Conservation (phyloP, 1,140 invertebrate genomes). For the Drosophila cardini region DNA sequence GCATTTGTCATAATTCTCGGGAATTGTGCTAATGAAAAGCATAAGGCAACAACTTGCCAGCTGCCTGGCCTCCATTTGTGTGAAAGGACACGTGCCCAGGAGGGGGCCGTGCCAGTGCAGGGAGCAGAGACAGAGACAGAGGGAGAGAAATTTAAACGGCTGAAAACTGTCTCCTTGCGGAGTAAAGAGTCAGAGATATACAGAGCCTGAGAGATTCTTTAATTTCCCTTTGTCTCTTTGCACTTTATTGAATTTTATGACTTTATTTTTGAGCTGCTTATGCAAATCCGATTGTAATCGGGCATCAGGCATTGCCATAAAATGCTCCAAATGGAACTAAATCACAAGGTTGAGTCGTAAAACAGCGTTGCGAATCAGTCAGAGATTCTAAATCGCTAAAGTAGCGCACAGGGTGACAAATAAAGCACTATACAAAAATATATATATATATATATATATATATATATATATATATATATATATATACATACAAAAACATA, state of each 20-base stretch:
- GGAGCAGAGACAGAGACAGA: not conserved
- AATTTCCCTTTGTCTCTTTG: slow-evolving; percentile 73
- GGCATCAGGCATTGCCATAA: slow-evolving; percentile 51
- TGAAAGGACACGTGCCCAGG: slow-evolving; percentile 6
- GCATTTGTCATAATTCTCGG: slow-evolving; percentile 58
- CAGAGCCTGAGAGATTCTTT: slow-evolving; percentile 36
- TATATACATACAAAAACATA: too few species aligned
- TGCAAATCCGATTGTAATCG: slow-evolving; percentile 73
- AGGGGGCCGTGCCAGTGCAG: not conserved
- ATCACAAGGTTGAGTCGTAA: slow-evolving; percentile 11
- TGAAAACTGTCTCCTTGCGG: slow-evolving; percentile 7
- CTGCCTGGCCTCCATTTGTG: slow-evolving; percentile 15
- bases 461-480: too few species aligned
- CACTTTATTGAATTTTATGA: slow-evolving; percentile 79
- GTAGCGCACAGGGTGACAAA: slow-evolving; percentile 29
- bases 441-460: not conserved
- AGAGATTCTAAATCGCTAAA: not conserved
- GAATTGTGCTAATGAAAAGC: slow-evolving; percentile 71
- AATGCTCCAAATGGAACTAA: slow-evolving; percentile 28
- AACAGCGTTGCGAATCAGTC: slow-evolving; percentile 4
- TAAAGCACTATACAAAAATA: slow-evolving; percentile 21
- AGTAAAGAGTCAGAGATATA: not conserved
- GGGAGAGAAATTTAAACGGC: slow-evolving; percentile 31
- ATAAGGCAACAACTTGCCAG: slow-evolving; percentile 41
- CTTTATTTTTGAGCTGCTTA: slow-evolving; percentile 72